phyloP scores from a whole-genome alignment of 1,140 invertebrate species.

The Drosophila eugracilis region DNA sequence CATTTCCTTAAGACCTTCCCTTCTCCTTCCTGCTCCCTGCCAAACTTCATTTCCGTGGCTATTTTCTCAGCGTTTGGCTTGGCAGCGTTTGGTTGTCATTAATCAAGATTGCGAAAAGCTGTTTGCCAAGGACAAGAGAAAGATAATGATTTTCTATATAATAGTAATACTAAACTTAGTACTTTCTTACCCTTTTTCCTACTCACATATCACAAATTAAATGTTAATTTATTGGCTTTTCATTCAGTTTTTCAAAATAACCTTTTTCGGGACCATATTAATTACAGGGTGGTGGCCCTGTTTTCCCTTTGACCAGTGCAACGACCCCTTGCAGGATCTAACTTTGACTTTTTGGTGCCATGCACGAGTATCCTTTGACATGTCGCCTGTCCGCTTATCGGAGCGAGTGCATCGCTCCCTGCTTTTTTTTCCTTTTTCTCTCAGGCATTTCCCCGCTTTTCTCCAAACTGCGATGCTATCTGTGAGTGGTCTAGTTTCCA shows the following conservation, averaged over 20 bases:
- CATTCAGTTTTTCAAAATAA: constrained; percentile 42
- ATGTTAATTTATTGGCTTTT: constrained; percentile 34
- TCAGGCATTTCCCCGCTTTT: constrained; percentile 16
- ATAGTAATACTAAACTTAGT: too few species aligned
- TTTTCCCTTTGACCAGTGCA: constrained; percentile 20
- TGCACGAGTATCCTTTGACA: constrained; percentile 58
- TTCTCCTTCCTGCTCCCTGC: too few species aligned
- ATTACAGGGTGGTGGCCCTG: constrained; percentile 41
- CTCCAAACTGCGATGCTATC: constrained; percentile 61
- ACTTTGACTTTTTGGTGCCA: constrained; percentile 63
- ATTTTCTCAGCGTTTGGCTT: constrained; percentile 42
- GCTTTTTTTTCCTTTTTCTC: constrained; percentile 17
- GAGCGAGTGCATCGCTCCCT: constrained; percentile 70
- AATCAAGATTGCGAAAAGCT: constrained; percentile 45
- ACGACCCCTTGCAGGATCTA: constrained; percentile 28
- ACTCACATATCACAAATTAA: constrained; percentile 4
- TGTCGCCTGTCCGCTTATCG: constrained; percentile 66
- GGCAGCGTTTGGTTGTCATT: constrained; percentile 41
- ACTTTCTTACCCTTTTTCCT: constrained; percentile 2
- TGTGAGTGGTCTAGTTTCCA: constrained; percentile 72
- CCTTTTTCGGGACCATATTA: constrained; percentile 63
- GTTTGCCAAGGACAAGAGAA: not conserved
- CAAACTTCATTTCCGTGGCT: constrained; percentile 27
- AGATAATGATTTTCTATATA: not conserved
- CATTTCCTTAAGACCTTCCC: constrained; percentile 29